Evolutionary conservation across 2,888 invertebrate genomes (phyloP).

Genomic region (Sabatieria punctata): DNA sequence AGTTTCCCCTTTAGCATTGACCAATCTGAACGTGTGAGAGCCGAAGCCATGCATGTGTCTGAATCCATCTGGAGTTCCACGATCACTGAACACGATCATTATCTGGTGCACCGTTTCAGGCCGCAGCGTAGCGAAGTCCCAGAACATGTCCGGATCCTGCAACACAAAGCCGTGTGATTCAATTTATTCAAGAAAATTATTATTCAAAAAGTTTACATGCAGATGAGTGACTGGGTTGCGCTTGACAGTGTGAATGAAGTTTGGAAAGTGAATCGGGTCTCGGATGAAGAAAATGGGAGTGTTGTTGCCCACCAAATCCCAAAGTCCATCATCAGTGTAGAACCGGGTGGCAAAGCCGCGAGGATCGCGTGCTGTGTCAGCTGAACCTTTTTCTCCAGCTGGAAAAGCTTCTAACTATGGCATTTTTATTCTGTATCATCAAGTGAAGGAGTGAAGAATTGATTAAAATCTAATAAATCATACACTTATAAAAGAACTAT

Average conservation of each 20-base stretch:
- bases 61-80: slow-evolving; percentile 38
- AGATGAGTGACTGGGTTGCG: slow-evolving; percentile 64
- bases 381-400: slow-evolving; percentile 39
- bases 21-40: slow-evolving; percentile 36
- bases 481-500: too few relatives aligned
- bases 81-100: slow-evolving; percentile 35
- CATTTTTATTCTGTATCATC: too few relatives aligned
- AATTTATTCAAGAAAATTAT: slow-evolving; percentile 1
- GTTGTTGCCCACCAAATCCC: slow-evolving; percentile 41
- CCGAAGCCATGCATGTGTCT: slow-evolving; percentile 36
- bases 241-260: slow-evolving; percentile 90
- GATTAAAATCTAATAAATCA: too few relatives aligned
- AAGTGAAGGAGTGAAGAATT: too few relatives aligned
- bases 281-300: slow-evolving; percentile 42
- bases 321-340: slow-evolving; percentile 41
- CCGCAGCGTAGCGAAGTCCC: slow-evolving; percentile 35
- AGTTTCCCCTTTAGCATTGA: slow-evolving; percentile 29
- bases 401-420: slow-evolving; percentile 5
- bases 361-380: slow-evolving; percentile 40
- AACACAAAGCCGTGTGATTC: slow-evolving; percentile 1
- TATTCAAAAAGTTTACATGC: slow-evolving; percentile 50
- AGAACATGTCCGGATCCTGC: slow-evolving; percentile 36
- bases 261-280: slow-evolving; percentile 53
- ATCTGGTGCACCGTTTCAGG: slow-evolving; percentile 35
- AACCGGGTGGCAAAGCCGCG: slow-evolving; percentile 41